These are phyloP conservation scores for Macropus fuliginosus DNA, from an alignment of 2,797 vertebrate species.

Conservation along the genomic window DNA sequence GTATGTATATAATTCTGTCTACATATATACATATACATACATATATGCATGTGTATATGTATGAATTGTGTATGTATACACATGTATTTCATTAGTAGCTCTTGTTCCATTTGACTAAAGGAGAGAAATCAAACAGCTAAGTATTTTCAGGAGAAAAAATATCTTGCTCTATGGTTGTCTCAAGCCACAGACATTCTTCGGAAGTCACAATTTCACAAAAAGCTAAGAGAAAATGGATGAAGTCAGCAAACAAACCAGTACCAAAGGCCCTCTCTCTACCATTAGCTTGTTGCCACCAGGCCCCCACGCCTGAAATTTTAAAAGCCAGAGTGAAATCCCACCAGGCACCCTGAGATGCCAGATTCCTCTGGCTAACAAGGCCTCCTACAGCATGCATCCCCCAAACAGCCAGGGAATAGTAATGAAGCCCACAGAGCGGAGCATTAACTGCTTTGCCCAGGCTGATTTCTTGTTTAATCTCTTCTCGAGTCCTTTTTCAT, in stretches of 20 bases:
- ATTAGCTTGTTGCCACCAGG: neutral
- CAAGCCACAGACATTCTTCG: neutral
- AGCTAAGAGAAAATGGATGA: constrained; percentile 12
- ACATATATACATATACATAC: neutral
- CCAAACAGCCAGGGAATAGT: constrained; percentile 42
- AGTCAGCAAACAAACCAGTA: neutral
- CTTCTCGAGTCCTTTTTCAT: neutral
- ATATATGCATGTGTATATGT: neutral
- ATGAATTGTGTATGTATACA: neutral
- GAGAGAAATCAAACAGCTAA: neutral
- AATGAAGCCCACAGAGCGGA: constrained; percentile 51
- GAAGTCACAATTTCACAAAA: constrained; percentile 31
- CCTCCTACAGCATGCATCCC: constrained; percentile 31
- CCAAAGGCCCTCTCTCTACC: neutral
- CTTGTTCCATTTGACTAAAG: neutral
- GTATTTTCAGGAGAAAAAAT: neutral
- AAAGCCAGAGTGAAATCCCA: constrained; percentile 60
- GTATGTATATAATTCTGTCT: neutral
- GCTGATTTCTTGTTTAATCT: constrained; percentile 9
- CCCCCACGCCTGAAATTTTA: constrained; percentile 42
- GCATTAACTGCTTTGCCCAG: neutral
- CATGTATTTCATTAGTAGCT: neutral
- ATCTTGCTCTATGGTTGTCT: neutral
- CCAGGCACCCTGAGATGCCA: constrained; percentile 31
- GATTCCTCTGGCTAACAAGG: constrained; percentile 71